These are phyloP conservation scores for Motacilla tschutschensis DNA, from an alignment of 2,113 vertebrate species.

Conservation along the genomic window DNA sequence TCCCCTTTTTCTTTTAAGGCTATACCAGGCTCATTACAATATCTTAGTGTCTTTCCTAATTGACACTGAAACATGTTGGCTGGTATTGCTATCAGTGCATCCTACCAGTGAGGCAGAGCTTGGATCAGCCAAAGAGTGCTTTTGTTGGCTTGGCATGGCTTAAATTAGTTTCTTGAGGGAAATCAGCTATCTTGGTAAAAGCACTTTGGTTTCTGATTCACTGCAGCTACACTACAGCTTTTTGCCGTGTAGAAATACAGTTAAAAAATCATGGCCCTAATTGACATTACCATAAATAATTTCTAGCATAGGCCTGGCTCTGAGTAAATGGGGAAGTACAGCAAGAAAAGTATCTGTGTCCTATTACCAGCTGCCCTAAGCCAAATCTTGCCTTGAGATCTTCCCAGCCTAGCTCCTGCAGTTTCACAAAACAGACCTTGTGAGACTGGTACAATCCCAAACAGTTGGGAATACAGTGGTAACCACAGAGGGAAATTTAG, in stretches of 20 bases:
- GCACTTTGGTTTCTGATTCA: constrained; percentile 51
- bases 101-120: constrained; percentile 17
- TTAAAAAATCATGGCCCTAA: constrained; percentile 65
- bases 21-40: background rate
- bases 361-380: background rate
- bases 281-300: constrained; percentile 64
- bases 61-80: constrained; percentile 18
- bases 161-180: constrained; percentile 63
- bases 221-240: constrained; percentile 49
- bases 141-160: constrained; percentile 52
- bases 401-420: background rate
- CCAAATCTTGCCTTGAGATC: background rate
- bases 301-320: constrained; percentile 47
- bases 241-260: constrained; percentile 37
- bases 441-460: background rate
- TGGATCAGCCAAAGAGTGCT: constrained; percentile 47
- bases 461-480: background rate
- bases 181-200: constrained; percentile 62
- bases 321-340: constrained; percentile 29
- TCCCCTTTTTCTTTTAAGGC: background rate
- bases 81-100: constrained; percentile 17
- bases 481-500: background rate
- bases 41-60: constrained; percentile 21
- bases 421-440: background rate
- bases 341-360: constrained; percentile 24